Evolutionary conservation across 2,113 vertebrate species (phyloP).

Genomic region (Pholis gunnellus): DNA sequence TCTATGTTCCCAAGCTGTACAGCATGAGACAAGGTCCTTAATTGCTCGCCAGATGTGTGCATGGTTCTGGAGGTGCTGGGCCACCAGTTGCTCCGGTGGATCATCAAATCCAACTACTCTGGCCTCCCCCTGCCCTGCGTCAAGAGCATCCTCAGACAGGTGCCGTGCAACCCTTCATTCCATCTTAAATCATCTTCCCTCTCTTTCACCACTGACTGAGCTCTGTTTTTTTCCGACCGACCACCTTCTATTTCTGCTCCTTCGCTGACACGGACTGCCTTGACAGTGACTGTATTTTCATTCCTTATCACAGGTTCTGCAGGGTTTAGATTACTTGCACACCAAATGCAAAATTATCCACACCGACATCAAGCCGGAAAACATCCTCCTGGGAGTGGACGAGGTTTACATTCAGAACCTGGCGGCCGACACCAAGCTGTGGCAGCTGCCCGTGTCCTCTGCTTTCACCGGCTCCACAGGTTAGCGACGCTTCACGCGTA

Average conservation of each 20-base stretch:
- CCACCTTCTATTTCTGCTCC: constrained; percentile 19
- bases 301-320: constrained; percentile 87
- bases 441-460: constrained; percentile 91
- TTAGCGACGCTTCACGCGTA: constrained; percentile 51
- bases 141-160: constrained; percentile 95
- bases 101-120: constrained; percentile 95
- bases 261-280: neutral
- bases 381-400: constrained; percentile 94
- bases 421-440: constrained; percentile 90
- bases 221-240: constrained; percentile 22
- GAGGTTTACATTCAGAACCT: constrained; percentile 90
- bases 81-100: constrained; percentile 95
- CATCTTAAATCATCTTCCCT: neutral
- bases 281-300: constrained; percentile 13
- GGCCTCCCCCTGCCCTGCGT: constrained; percentile 95
- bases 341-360: constrained; percentile 98
- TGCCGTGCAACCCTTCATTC: constrained; percentile 61
- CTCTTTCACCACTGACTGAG: neutral
- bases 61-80: constrained; percentile 98
- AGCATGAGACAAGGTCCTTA: constrained; percentile 35
- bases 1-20: neutral
- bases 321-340: constrained; percentile 96
- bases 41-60: constrained; percentile 88
- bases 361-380: constrained; percentile 96
- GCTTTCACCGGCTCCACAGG: constrained; percentile 88